Percentiles rank a stretch among this genome's conserved stretches.
phyloP scores from a whole-genome alignment of 1,140 invertebrate genomes.

The Eciton burchellii region DNA sequence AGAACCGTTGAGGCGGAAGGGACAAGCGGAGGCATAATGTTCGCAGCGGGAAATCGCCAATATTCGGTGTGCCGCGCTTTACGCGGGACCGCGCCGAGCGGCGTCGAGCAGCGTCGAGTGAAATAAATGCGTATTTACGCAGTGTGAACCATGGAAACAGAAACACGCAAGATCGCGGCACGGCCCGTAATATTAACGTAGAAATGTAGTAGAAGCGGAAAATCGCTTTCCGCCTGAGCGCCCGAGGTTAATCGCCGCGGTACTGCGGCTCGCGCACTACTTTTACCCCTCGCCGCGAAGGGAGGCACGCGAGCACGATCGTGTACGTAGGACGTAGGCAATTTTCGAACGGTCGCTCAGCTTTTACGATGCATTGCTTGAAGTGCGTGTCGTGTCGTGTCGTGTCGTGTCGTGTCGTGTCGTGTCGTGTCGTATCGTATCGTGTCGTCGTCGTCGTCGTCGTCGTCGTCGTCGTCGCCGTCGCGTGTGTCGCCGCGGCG shows the following conservation, averaged over 20 bases:
- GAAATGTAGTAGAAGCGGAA: too few relatives aligned
- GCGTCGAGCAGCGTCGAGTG: too few relatives aligned
- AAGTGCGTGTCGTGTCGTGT: constrained; percentile 24
- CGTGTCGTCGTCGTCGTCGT: too few relatives aligned
- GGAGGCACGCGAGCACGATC: constrained; percentile 37
- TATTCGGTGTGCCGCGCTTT: too few relatives aligned
- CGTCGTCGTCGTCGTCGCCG: too few relatives aligned
- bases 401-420: not conserved
- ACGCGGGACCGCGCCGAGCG: too few relatives aligned
- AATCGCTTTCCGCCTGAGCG: constrained; percentile 13
- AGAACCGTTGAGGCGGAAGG: too few relatives aligned
- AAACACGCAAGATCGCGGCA: not conserved
- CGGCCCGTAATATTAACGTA: not conserved
- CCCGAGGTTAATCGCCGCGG: not conserved
- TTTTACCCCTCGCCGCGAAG: constrained; percentile 2
- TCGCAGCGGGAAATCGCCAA: too few relatives aligned
- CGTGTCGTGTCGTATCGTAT: too few relatives aligned
- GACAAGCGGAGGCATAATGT: too few relatives aligned
- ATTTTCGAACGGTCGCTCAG: constrained; percentile 27
- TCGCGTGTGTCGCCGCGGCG: not conserved
- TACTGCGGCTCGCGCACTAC: not conserved
- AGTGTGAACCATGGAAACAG: not conserved
- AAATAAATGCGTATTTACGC: not conserved
- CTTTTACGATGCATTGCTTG: constrained; percentile 33
- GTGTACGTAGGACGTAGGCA: constrained; percentile 12